These are phyloP conservation scores for Hermaeophaga mercurialis DNA, from an alignment of 2,888 invertebrate genomes.

Conservation along the genomic window DNA sequence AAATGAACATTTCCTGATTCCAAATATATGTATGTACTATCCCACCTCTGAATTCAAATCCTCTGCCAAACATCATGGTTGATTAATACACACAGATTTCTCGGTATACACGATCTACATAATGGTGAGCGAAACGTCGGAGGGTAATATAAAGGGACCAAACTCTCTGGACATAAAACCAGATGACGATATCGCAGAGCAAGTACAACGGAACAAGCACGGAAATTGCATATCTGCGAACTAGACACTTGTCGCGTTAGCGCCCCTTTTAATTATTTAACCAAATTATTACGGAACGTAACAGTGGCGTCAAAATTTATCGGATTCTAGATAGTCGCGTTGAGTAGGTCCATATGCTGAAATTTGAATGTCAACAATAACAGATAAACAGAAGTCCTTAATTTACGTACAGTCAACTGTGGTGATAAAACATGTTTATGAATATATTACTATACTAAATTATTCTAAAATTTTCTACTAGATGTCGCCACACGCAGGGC, in stretches of 20 bases:
- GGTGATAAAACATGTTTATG: too few species aligned
- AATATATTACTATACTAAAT: too few species aligned
- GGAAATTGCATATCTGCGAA: slow-evolving; percentile 4
- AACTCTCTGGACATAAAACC: slow-evolving; percentile 5
- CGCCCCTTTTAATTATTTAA: slow-evolving; percentile 1
- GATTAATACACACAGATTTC: slow-evolving; percentile 5
- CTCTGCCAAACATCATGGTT: not conserved
- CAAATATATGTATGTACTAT: too few species aligned
- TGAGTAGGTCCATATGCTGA: too few species aligned
- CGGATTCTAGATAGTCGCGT: not conserved
- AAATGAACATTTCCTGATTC: too few species aligned
- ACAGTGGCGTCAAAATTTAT: not conserved
- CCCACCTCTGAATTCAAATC: too few species aligned
- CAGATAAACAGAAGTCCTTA: too few species aligned
- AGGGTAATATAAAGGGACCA: slow-evolving; percentile 9
- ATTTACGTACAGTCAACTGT: too few species aligned
- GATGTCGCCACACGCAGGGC: too few species aligned
- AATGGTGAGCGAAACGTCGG: not conserved
- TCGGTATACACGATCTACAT: slow-evolving; percentile 2
- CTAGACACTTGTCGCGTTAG: slow-evolving; percentile 1
- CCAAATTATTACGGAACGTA: not conserved
- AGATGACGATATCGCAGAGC: not conserved
- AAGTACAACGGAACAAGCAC: not conserved
- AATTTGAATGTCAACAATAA: too few species aligned
- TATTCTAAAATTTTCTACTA: too few species aligned